Conservation (phyloP, 2,888 invertebrate genomes). For the Drosophila phalerata region DNA sequence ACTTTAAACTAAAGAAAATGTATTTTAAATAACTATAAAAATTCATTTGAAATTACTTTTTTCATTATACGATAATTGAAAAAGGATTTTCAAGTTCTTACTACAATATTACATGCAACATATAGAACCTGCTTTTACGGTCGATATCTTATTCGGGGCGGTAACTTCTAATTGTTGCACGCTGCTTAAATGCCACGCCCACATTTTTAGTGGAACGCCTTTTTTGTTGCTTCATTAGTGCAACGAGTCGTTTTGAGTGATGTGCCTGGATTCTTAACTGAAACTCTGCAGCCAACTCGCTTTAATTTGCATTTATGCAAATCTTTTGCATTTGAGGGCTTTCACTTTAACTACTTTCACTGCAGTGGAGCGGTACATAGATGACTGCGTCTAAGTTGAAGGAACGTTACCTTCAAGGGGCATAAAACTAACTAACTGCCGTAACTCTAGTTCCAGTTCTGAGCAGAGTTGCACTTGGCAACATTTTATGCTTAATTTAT, state of each 20-base stretch:
- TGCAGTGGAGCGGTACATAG: constrained; percentile 16
- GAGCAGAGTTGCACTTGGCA: constrained; percentile 48
- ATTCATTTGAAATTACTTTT: not conserved
- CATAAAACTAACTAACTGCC: constrained; percentile 57
- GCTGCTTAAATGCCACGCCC: constrained; percentile 46
- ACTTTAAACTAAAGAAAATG: too few relatives aligned
- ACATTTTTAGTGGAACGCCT: constrained; percentile 41
- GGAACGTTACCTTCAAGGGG: constrained; percentile 17
- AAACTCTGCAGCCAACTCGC: constrained; percentile 29
- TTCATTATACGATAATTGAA: too few relatives aligned
- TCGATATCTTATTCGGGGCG: constrained; percentile 17
- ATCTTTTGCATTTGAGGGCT: constrained; percentile 58
- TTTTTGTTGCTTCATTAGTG: constrained; percentile 70
- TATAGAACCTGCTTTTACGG: not conserved
- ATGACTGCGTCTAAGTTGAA: constrained; percentile 37
- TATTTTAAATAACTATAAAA: not conserved
- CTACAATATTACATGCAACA: too few relatives aligned
- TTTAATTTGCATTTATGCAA: constrained; percentile 70
- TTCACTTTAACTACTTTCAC: constrained; percentile 67
- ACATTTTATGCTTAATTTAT: constrained; percentile 70
- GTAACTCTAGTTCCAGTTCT: constrained; percentile 39
- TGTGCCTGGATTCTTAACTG: constrained; percentile 34
- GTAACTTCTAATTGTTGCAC: constrained; percentile 37
- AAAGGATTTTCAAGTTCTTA: not conserved
- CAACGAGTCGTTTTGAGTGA: constrained; percentile 56